phyloP scores from a whole-genome alignment of 2,797 vertebrate genomes.

The Enteromius fasciolatus region DNA sequence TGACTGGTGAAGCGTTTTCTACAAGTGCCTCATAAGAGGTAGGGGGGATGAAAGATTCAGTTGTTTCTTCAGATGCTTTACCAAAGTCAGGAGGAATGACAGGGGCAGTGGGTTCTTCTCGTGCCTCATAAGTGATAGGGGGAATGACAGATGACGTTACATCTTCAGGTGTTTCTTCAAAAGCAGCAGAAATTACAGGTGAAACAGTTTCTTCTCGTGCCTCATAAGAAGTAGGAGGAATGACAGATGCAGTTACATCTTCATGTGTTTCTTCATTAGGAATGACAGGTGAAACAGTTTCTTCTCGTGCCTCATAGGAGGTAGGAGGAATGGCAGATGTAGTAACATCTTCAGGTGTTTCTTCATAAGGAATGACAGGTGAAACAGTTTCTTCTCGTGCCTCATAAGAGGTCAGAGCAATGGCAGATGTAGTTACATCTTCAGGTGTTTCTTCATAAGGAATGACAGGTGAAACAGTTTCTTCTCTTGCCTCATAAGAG shows the following conservation, averaged over 20 bases:
- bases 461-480: constrained; percentile 14
- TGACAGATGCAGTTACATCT: background rate
- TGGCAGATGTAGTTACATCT: background rate
- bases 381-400: background rate
- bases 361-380: background rate
- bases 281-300: background rate
- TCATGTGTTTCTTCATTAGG: background rate
- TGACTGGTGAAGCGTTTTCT: constrained; percentile 11
- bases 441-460: constrained; percentile 42
- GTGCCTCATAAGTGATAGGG: background rate
- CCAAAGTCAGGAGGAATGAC: background rate
- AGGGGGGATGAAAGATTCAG: background rate
- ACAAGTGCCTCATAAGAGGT: constrained; percentile 10
- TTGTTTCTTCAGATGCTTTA: background rate
- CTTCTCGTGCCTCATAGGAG: constrained; percentile 11
- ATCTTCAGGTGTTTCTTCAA: background rate
- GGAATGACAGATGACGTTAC: background rate
- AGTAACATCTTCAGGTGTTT: constrained; percentile 27
- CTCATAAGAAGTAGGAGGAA: background rate
- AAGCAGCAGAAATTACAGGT: background rate
- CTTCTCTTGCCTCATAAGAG: constrained; percentile 22
- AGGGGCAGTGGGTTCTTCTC: constrained; percentile 27
- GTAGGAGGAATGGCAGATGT: background rate
- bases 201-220: constrained; percentile 43
- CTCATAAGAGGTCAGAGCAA: constrained; percentile 2